Evolutionary conservation across 2,113 vertebrate genomes (phyloP).

Genomic region (Aplodontia rufa): DNA sequence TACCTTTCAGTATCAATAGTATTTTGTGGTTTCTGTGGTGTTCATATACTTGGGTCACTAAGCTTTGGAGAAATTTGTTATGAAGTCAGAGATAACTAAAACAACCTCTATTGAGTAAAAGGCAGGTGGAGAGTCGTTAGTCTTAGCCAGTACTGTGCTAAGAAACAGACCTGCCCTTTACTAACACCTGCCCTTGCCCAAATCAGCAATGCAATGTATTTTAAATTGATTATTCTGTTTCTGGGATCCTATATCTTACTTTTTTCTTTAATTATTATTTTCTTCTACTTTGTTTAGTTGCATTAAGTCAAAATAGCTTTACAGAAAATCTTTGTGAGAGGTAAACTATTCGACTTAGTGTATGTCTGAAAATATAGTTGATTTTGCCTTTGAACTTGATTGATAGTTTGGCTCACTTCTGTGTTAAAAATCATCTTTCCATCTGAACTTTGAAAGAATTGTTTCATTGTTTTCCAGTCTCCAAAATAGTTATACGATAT

Average conservation of each 20-base stretch:
- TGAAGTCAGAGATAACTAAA: neutral
- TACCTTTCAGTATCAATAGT: neutral
- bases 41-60: neutral
- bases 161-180: neutral
- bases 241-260: neutral
- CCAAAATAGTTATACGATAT: neutral
- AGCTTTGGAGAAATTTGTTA: neutral
- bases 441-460: neutral
- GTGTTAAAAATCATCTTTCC: neutral
- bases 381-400: constrained; percentile 45
- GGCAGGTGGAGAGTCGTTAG: neutral
- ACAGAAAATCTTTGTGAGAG: constrained; percentile 6
- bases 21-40: neutral
- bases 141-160: neutral
- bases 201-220: neutral
- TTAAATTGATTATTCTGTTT: neutral
- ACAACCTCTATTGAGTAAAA: neutral
- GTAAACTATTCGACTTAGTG: constrained; percentile 1
- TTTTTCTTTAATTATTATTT: constrained; percentile 3
- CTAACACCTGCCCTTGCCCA: rapidly evolving
- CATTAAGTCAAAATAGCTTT: neutral
- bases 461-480: constrained; percentile 18
- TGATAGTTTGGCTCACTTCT: neutral
- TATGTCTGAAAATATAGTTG: constrained; percentile 7
- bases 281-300: neutral